Evolutionary conservation across 2,113 vertebrate species (phyloP), one percentile per base, ranked within the genome.

Genomic region (Cervus canadensis): DNA sequence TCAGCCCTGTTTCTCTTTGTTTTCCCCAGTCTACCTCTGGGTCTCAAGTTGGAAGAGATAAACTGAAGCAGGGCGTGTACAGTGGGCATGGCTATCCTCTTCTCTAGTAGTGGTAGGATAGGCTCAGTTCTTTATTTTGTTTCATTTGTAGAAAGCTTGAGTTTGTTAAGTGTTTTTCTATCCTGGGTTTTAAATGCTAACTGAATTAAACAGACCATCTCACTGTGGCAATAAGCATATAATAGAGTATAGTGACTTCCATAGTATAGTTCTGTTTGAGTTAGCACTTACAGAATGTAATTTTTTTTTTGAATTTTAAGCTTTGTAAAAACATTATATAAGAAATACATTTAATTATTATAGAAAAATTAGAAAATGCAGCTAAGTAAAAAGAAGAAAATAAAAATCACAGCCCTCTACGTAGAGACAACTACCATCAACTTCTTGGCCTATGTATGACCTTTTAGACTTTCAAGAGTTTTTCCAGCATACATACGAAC

Each of bases 271-370:
- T 90, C 48, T 90, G 56, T 71, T 54, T 82, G 74, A 71, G 33
- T 76, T 87, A 89, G 56, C 45, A 59, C 45, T 71, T 88, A 62
- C 4, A 86, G 28, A 74, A 85, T 48, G n/a, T n/a, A 87, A 52
- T 76, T 97, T 88, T 60, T 79, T 79, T 81, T 91, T 74, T 96
- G 4, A 85, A 71, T 30, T 74, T 92, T 67, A 90, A 89, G 88
- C 82, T 64, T 93, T 43, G 64, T 95, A 76, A 93, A 95, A 76
- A 56, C 25, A 43, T 93, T 88, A n/a, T 71, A 11, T 15, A 78
- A 54, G 21, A 90, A 91, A 56, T 43, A 40, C 26, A 88, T 79
- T 79, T 54, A 26, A 33, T 91, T 67, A 64, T 76, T 92, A 62
- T 28, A 87, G 48, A 94, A 76, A 83, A 87, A n/a, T n/a, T 83